Percentiles rank a stretch among this genome's conserved stretches.
Conservation (phyloP, 2,113 vertebrate species). For the Corythaeola cristata region DNA sequence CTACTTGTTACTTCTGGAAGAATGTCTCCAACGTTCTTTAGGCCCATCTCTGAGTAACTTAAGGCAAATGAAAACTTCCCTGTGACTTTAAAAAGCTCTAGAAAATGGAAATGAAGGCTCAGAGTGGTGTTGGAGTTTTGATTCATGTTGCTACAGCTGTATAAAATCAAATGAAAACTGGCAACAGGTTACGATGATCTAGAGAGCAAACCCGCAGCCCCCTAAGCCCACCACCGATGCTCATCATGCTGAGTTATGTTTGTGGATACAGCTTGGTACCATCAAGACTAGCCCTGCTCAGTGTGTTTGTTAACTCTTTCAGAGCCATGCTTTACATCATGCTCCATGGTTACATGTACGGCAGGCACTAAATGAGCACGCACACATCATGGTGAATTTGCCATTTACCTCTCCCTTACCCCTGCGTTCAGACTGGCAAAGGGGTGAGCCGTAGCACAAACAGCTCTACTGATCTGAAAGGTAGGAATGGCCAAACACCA, state of each 20-base stretch:
- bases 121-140: not conserved
- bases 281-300: not conserved
- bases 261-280: not conserved
- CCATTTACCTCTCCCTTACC: not conserved
- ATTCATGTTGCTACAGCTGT: not conserved
- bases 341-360: not conserved
- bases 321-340: not conserved
- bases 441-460: not conserved
- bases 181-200: not conserved
- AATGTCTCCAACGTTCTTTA: fast-evolving
- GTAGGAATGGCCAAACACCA: not conserved
- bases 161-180: not conserved
- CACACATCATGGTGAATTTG: not conserved
- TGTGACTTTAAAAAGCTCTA: not conserved
- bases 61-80: not conserved
- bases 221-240: not conserved
- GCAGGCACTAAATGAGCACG: not conserved
- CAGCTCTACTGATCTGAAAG: not conserved
- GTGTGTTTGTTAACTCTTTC: not conserved
- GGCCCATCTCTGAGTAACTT: not conserved
- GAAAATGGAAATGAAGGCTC: not conserved
- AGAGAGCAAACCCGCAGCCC: not conserved
- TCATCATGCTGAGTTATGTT: fast-evolving
- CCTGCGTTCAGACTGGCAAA: not conserved
- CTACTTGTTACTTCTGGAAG: not conserved